Evolutionary conservation across 2,113 vertebrate genomes (phyloP).

Genomic region (Bufo bufo): DNA sequence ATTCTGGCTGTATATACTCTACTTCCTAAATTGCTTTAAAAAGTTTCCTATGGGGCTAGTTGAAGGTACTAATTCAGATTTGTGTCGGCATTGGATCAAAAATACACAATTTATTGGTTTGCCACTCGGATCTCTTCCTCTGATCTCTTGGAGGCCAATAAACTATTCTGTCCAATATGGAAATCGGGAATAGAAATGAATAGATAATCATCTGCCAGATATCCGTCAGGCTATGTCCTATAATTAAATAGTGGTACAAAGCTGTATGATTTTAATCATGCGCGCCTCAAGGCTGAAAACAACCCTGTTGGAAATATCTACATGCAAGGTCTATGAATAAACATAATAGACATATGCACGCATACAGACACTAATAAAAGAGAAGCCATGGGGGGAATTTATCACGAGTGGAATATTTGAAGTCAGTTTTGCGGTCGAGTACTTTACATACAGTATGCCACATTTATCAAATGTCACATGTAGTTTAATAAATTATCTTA

Average conservation of each 20-base stretch:
- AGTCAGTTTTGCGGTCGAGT: too few species aligned
- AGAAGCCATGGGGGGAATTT: neutral
- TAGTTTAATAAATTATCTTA: too few species aligned
- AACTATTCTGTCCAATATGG: constrained; percentile 25
- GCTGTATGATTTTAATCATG: constrained; percentile 15
- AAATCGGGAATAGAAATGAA: constrained; percentile 17
- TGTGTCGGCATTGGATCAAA: neutral
- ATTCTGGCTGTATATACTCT: constrained; percentile 27
- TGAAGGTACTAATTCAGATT: constrained; percentile 6
- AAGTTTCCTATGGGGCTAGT: constrained; percentile 47
- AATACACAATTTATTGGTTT: constrained; percentile 21
- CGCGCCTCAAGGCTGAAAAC: neutral
- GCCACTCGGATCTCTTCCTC: neutral
- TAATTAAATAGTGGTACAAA: neutral
- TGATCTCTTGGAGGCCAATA: neutral
- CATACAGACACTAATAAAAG: neutral
- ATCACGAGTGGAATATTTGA: too few species aligned
- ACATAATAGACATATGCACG: neutral
- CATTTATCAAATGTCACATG: too few species aligned
- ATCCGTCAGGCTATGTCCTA: constrained; percentile 16
- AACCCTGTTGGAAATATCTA: neutral
- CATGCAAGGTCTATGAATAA: neutral
- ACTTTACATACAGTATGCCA: too few species aligned
- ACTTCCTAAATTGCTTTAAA: constrained; percentile 39
- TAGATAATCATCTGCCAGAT: constrained; percentile 12